phyloP scores from a whole-genome alignment of 2,888 invertebrate genomes.

The Melanophora roralis region DNA sequence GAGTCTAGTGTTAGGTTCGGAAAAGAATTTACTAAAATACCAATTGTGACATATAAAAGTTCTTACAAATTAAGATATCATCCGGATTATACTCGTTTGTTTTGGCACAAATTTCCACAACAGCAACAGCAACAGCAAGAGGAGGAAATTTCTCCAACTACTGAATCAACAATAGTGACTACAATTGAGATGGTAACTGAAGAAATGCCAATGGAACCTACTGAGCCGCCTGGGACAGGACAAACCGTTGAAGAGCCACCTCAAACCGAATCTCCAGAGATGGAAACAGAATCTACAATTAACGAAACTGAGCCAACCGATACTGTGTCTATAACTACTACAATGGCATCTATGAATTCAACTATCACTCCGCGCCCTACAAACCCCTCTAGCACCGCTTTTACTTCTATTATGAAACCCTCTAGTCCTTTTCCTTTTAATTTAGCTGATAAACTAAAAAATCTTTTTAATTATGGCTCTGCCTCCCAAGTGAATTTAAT shows the following conservation, averaged over 20 bases:
- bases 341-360: conserved; percentile 17
- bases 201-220: conserved; percentile 38
- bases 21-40: conserved; percentile 44
- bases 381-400: conserved; percentile 63
- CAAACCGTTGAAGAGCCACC: not conserved
- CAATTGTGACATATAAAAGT: conserved; percentile 58
- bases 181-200: conserved; percentile 10
- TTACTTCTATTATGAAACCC: conserved; percentile 71
- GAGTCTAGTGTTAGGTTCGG: conserved; percentile 37
- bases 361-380: conserved; percentile 22
- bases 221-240: conserved; percentile 22
- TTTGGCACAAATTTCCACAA: conserved; percentile 66
- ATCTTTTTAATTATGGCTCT: conserved; percentile 69
- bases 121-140: conserved; percentile 64
- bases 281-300: not conserved
- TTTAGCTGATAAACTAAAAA: conserved; percentile 69
- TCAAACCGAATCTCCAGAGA: conserved; percentile 17
- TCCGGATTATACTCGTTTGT: conserved; percentile 64
- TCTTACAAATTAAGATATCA: conserved; percentile 70
- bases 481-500: conserved; percentile 71
- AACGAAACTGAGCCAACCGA: not conserved
- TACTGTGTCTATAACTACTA: conserved; percentile 12
- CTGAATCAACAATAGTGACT: not conserved
- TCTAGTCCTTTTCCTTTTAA: conserved; percentile 51
- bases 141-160: conserved; percentile 39